Conservation (phyloP, 2,888 invertebrate genomes). For the Globia sparganii region DNA sequence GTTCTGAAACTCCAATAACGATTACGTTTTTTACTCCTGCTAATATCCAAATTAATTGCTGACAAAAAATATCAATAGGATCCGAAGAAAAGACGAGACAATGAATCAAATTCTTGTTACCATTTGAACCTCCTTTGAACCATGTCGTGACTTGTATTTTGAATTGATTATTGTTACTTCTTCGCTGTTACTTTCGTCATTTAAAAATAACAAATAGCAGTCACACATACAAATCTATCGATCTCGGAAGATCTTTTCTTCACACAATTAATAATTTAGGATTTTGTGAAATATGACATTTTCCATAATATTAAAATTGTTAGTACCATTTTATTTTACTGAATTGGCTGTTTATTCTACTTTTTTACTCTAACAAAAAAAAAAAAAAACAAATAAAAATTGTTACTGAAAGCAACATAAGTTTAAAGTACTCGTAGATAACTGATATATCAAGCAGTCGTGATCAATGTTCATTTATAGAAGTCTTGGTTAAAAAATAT, state of each 20-base stretch:
- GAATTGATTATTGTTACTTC: constrained; percentile 56
- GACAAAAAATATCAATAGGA: constrained; percentile 46
- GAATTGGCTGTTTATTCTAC: neutral
- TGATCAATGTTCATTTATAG: neutral
- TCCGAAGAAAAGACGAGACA: constrained; percentile 41
- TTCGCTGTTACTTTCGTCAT: constrained; percentile 51
- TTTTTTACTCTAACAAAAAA: neutral
- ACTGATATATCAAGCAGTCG: neutral
- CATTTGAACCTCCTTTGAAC: constrained; percentile 55
- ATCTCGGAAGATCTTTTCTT: neutral
- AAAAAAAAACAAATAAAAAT: neutral
- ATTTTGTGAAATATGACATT: neutral
- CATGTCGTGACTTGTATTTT: constrained; percentile 61
- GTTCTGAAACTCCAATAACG: neutral
- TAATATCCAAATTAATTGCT: constrained; percentile 36
- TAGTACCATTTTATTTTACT: neutral
- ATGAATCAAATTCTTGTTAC: constrained; percentile 49
- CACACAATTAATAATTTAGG: neutral
- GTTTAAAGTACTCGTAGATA: neutral
- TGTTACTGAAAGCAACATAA: constrained; percentile 10
- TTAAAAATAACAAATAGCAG: constrained; percentile 23
- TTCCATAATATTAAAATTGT: too few relatives aligned
- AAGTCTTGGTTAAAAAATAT: constrained; percentile 9
- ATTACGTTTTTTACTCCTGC: constrained; percentile 25
- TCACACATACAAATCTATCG: neutral